A percentile compares a stretch with the other conserved stretches of the same genome.
Conservation (phyloP, 1,140 invertebrate species). For the Platorchestia sp. region DNA sequence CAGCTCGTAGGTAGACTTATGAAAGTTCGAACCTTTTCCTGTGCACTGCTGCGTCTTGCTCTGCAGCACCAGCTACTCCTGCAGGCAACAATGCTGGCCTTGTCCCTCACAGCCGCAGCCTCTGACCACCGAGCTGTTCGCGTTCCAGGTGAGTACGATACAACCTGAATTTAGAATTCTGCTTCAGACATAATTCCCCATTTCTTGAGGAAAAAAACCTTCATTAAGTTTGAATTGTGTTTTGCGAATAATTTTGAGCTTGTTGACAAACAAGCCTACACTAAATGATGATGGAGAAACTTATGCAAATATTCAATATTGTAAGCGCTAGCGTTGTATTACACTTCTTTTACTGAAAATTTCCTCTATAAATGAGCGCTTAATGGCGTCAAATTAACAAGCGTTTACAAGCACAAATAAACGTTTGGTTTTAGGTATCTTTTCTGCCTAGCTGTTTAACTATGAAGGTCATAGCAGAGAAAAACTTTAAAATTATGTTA, state of each 20-base stretch:
- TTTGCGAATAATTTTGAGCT: neutral
- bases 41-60: neutral
- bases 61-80: neutral
- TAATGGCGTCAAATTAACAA: too few relatives aligned
- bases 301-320: too few relatives aligned
- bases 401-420: too few relatives aligned
- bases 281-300: too few relatives aligned
- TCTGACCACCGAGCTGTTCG: neutral
- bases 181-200: neutral
- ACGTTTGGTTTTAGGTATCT: too few relatives aligned
- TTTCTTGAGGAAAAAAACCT: neutral
- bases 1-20: neutral
- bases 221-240: neutral
- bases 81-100: neutral
- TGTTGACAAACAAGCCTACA: too few relatives aligned
- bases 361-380: too few relatives aligned
- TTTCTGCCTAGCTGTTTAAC: too few relatives aligned
- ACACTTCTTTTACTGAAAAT: too few relatives aligned
- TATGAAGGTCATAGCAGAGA: too few relatives aligned
- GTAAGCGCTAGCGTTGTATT: too few relatives aligned
- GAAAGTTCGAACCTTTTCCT: neutral
- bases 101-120: neutral
- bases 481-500: too few relatives aligned
- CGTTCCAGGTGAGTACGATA: neutral
- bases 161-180: neutral